These are phyloP conservation scores for Horisme vitalbata DNA, from an alignment of 2,888 invertebrate genomes.

Conservation along the genomic window DNA sequence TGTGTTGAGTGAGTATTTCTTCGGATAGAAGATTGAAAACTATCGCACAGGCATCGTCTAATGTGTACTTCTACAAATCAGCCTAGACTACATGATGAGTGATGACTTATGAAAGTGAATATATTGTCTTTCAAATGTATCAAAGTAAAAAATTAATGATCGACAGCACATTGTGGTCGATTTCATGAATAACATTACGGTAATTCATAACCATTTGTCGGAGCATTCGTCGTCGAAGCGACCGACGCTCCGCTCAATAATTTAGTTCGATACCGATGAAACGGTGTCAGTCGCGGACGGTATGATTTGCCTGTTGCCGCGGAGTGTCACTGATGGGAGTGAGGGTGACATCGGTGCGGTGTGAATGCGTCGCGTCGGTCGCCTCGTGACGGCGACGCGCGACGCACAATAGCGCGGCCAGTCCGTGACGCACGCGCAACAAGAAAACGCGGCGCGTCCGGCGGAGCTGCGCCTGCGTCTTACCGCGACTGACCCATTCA, in stretches of 20 bases:
- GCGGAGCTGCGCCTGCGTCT: conserved; percentile 37
- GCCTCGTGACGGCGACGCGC: conserved; percentile 21
- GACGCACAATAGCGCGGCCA: conserved; percentile 20
- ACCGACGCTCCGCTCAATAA: not conserved
- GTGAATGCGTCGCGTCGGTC: no score
- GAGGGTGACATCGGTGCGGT: conserved; percentile 17
- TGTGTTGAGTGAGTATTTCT: no score
- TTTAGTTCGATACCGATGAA: conserved; percentile 1
- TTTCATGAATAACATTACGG: conserved; percentile 31
- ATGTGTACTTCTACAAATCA: no score
- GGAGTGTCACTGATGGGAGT: conserved; percentile 24
- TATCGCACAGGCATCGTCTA: no score
- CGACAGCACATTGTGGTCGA: conserved; percentile 14
- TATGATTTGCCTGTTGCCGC: conserved; percentile 17
- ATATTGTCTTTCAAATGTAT: conserved; percentile 14
- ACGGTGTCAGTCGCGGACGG: not conserved
- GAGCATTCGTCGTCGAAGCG: conserved; percentile 1
- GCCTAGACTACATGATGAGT: not conserved
- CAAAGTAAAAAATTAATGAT: conserved; percentile 12
- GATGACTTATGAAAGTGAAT: conserved; percentile 11
- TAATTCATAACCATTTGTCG: conserved; percentile 12
- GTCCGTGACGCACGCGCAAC: conserved; percentile 67
- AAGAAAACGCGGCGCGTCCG: conserved; percentile 44
- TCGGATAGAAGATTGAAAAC: no score
- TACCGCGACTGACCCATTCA: conserved; percentile 61